These are phyloP conservation scores for Sesamia nonagrioides DNA, from an alignment of 1,140 invertebrate species.

Conservation along the genomic window DNA sequence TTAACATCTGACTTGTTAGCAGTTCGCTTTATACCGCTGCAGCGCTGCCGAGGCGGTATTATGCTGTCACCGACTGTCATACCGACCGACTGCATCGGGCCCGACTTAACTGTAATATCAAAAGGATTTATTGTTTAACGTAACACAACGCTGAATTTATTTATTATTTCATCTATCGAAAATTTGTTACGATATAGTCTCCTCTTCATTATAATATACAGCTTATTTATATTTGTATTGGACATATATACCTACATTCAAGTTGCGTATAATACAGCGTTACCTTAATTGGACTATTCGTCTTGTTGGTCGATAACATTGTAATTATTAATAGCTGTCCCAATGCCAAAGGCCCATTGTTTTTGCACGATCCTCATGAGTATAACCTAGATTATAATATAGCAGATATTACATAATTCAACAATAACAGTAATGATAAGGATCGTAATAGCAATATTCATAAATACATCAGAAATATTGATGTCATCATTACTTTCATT, in stretches of 20 bases:
- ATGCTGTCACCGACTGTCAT: slow-evolving; percentile 45
- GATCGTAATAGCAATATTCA: not conserved
- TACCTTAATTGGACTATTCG: slow-evolving; percentile 5
- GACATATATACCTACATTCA: not conserved
- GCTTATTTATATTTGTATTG: not conserved
- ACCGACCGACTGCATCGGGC: slow-evolving; percentile 38
- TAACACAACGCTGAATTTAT: slow-evolving; percentile 17
- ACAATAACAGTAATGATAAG: not conserved
- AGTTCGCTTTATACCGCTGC: slow-evolving; percentile 15
- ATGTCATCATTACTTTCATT: not conserved
- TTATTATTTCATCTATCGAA: slow-evolving; percentile 45
- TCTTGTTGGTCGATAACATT: slow-evolving; percentile 29
- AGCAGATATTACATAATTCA: slow-evolving; percentile 14
- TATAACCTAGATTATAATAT: slow-evolving; percentile 13
- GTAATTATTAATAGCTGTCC: slow-evolving; percentile 43
- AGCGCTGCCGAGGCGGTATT: slow-evolving; percentile 15
- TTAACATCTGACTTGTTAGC: slow-evolving; percentile 51
- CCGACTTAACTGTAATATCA: slow-evolving; percentile 46
- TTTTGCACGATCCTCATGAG: not conserved
- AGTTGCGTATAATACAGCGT: not conserved
- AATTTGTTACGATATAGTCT: not conserved
- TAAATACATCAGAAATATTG: not conserved
- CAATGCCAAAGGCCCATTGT: slow-evolving; percentile 31
- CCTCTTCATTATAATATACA: not conserved
- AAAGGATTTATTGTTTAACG: slow-evolving; percentile 54